A percentile compares a stretch with the other conserved stretches of the same genome.
Conservation (phyloP, 2,888 invertebrate species). For the Ypsolopha sequella region DNA sequence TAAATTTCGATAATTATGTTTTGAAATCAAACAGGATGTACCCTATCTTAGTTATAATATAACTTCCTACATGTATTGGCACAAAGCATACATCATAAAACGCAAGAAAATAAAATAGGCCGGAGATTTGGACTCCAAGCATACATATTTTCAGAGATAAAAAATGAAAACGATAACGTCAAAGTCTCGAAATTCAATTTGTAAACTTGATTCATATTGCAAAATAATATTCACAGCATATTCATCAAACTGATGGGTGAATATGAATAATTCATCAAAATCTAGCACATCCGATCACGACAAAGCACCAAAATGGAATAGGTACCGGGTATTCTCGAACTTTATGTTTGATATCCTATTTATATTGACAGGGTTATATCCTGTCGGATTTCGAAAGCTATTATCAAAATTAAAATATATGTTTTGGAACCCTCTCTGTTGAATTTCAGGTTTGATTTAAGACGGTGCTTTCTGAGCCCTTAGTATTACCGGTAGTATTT, state of each 20-base stretch:
- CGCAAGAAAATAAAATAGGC: too few species aligned
- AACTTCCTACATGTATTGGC: too few species aligned
- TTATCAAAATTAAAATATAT: slow-evolving; percentile 55
- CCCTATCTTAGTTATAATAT: too few species aligned
- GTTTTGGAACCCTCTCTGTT: slow-evolving; percentile 30
- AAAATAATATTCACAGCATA: slow-evolving; percentile 7
- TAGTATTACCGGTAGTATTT: too few species aligned
- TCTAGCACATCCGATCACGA: neutral
- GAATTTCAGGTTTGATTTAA: slow-evolving; percentile 61
- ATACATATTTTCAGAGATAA: too few species aligned
- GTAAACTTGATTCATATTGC: neutral
- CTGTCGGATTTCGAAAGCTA: slow-evolving; percentile 27
- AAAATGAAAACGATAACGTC: slow-evolving; percentile 7
- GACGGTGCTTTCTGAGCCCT: slow-evolving; percentile 34
- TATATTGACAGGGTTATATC: slow-evolving; percentile 9
- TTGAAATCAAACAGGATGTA: too few species aligned
- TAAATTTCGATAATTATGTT: too few species aligned
- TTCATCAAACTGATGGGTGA: slow-evolving; percentile 6
- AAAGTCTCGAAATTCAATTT: slow-evolving; percentile 8
- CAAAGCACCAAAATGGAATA: neutral
- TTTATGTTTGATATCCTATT: neutral
- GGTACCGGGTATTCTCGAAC: neutral
- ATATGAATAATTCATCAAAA: slow-evolving; percentile 1
- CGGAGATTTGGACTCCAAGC: too few species aligned
- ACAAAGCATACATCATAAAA: too few species aligned